Evolutionary conservation across 2,797 vertebrate genomes (phyloP).

Genomic region (Esox lucius): DNA sequence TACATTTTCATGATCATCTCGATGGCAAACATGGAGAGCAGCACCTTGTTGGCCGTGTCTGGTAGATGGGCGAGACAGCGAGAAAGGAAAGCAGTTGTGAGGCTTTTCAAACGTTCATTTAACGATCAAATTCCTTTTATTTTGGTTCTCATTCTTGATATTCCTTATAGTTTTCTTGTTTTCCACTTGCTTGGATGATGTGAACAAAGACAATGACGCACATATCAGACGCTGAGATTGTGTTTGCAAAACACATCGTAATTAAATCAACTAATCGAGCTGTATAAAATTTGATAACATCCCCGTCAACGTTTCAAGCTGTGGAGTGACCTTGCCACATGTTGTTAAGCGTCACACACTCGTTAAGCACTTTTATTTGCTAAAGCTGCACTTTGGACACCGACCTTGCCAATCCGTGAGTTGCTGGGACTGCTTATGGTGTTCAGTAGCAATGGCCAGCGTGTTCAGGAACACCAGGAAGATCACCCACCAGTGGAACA

Average conservation of each 20-base stretch:
- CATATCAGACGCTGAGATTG: not conserved
- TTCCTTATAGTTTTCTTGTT: no score
- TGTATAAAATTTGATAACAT: no score
- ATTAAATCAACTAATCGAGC: no score
- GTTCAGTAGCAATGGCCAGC: slow-evolving; percentile 86
- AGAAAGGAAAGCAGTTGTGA: not conserved
- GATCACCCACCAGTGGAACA: slow-evolving; percentile 91
- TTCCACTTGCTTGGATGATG: no score
- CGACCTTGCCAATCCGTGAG: slow-evolving; percentile 82
- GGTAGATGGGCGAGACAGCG: slow-evolving; percentile 44
- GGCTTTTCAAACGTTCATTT: no score
- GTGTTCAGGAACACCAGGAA: slow-evolving; percentile 87
- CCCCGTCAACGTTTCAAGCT: no score
- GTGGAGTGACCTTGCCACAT: no score
- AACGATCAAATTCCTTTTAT: no score
- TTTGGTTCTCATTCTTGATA: no score
- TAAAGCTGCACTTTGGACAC: slow-evolving; percentile 9
- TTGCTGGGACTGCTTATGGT: slow-evolving; percentile 82
- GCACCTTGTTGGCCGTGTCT: slow-evolving; percentile 85
- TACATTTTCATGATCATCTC: slow-evolving; percentile 97
- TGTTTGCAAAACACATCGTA: not conserved
- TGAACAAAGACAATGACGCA: not conserved
- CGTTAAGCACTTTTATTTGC: not conserved
- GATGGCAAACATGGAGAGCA: slow-evolving; percentile 84
- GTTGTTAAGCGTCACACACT: no score